Evolutionary conservation across 2,888 invertebrate species (phyloP), one percentile per base, ranked within the genome.

Genomic region (Dicranocentrus wangi): DNA sequence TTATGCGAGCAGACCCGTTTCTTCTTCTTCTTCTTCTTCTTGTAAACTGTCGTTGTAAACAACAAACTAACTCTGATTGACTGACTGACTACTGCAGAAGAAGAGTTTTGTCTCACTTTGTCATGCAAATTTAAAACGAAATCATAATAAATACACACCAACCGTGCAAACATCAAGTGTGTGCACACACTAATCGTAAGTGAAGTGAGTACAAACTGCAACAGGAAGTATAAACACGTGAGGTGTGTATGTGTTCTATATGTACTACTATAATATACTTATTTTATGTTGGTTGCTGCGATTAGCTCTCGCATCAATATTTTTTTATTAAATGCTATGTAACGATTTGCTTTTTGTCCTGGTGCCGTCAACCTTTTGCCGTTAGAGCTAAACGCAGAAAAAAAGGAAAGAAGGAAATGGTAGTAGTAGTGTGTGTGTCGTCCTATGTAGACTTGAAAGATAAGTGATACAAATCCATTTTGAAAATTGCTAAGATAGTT

Each of bases 41-140:
- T 17, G 17, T 17, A 21, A n/a, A n/a, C n/a, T 32, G 32, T 32
- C 32, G 32, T 10, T 32, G 5, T 32, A 32, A 3, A 32, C 5
- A 3, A 32, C n/a, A 32, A 32, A 32, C 32, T 32, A 32, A 32
- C 32, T 32, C 32, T 32, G 32, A 32, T 3, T 7, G 32, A 32
- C n/a, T n/a, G n/a, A n/a, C n/a, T n/a, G n/a, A n/a, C n/a, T n/a
- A 53, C 53, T 53, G 21, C 19, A 7, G 13, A 23, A 58, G 27
- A 32, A 10, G 68, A 76, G 75, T 47, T 76, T 68, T 76, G 43
- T 76, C 43, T 68, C 66, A 47, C 58, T 43, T 76, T 66, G 53
- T 66, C 42, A 66, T 66, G 68, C 43, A 39, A 68, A 28, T 53
- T 39, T 47, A 10, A 53, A 21, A 65, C 42, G 25, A 66, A 76